A percentile compares a stretch with the other conserved stretches of the same genome.
phyloP scores from a whole-genome alignment of 2,888 invertebrate genomes.

The Philhelius pedissequus region DNA sequence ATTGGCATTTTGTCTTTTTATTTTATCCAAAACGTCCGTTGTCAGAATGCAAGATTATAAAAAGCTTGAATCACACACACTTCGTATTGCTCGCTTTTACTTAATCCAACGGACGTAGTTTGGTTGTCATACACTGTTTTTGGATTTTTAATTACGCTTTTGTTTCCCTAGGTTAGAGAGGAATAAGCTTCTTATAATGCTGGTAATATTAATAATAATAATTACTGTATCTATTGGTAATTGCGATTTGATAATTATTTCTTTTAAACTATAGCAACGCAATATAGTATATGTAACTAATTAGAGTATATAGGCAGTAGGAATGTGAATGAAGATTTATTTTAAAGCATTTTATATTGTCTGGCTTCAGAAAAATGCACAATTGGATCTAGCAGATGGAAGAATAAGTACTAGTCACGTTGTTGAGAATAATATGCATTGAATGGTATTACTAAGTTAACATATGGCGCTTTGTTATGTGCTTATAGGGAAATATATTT shows the following conservation, averaged over 20 bases:
- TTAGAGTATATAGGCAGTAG: no score
- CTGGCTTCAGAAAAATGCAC: neutral
- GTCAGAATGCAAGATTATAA: conserved; percentile 45
- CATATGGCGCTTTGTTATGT: conserved; percentile 13
- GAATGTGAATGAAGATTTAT: neutral
- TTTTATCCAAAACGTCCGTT: conserved; percentile 17
- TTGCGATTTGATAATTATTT: conserved; percentile 33
- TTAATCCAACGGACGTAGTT: neutral
- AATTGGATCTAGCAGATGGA: conserved; percentile 13
- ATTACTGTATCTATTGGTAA: conserved; percentile 19
- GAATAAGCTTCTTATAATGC: conserved; percentile 15
- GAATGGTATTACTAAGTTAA: neutral
- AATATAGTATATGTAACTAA: no score
- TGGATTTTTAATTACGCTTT: conserved; percentile 38
- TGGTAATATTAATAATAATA: conserved; percentile 18
- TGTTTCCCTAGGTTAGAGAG: conserved; percentile 47
- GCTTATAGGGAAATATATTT: conserved; percentile 44
- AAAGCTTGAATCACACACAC: conserved; percentile 33
- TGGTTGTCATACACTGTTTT: conserved; percentile 12
- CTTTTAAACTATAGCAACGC: neutral
- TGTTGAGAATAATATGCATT: neutral
- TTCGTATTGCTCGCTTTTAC: conserved; percentile 36
- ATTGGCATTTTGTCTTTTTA: conserved; percentile 54
- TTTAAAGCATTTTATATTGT: conserved; percentile 18
- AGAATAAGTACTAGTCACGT: neutral